These are phyloP conservation scores for Spongilla lacustris DNA, from an alignment of 37 sponge, comb jelly and placozoan species.

Conservation along the genomic window DNA sequence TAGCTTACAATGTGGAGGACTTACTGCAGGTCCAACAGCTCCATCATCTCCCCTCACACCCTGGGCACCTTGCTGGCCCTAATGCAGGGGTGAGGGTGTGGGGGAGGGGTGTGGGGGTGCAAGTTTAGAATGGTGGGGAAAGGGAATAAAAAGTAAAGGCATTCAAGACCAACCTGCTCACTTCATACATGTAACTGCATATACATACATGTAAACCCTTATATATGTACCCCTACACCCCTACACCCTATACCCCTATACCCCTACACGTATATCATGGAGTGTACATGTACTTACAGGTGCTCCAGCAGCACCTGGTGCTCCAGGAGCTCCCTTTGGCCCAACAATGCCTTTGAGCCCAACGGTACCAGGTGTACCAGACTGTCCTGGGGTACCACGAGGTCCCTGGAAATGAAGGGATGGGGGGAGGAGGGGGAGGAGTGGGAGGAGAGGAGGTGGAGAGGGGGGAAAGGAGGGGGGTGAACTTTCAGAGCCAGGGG, in stretches of 20 bases:
- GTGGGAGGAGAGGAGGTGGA: background rate
- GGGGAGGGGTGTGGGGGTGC: background rate
- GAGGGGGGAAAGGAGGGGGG: background rate
- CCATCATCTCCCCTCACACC: slow-evolving; percentile 40
- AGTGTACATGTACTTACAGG: background rate
- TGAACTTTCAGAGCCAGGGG: background rate
- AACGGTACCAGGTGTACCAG: slow-evolving; percentile 35
- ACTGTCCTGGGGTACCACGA: slow-evolving; percentile 23
- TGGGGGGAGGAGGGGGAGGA: background rate
- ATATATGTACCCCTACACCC: no score
- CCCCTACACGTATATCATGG: no score
- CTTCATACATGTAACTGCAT: no score
- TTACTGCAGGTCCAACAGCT: slow-evolving; percentile 4
- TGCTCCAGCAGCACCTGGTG: slow-evolving; percentile 36
- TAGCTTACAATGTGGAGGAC: no score
- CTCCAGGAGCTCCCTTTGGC: slow-evolving; percentile 34
- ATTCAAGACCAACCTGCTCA: background rate
- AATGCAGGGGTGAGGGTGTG: background rate
- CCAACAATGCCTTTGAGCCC: slow-evolving; percentile 5
- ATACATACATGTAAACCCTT: no score
- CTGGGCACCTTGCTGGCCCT: slow-evolving; percentile 14
- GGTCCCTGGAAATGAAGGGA: background rate
- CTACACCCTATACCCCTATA: background rate
- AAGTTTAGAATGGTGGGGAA: background rate
- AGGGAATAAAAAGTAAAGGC: background rate